Percentiles rank a stretch among this genome's conserved stretches.
These are phyloP conservation scores for Entosphenus tridentatus DNA, from an alignment of 2,113 vertebrate genomes.

Conservation along the genomic window DNA sequence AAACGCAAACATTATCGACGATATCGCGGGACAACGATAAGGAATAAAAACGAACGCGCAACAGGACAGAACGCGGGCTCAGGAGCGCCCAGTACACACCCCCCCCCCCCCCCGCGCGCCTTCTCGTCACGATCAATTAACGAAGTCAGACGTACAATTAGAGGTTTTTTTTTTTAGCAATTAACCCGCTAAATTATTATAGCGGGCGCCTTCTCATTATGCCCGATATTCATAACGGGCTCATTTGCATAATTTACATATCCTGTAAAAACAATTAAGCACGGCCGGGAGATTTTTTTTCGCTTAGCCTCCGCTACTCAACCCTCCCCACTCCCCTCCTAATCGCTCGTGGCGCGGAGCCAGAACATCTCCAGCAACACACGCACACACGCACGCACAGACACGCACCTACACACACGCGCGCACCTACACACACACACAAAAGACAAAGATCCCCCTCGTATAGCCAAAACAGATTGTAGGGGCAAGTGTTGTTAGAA, in stretches of 20 bases:
- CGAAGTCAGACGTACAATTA: constrained; percentile 2
- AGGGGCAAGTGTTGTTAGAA: not conserved
- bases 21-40: too few species aligned
- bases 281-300: not conserved
- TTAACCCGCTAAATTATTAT: constrained; percentile 6
- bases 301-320: too few species aligned
- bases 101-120: not conserved
- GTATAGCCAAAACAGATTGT: not conserved
- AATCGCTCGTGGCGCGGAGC: constrained; percentile 6
- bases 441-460: not conserved
- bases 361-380: not conserved
- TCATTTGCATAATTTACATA: constrained; percentile 7
- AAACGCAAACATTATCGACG: too few species aligned
- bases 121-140: constrained; percentile 3
- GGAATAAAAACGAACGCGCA: too few species aligned
- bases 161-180: constrained; percentile 4
- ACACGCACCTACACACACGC: not conserved
- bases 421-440: not conserved
- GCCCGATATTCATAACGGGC: constrained; percentile 6
- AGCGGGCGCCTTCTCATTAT: constrained; percentile 6
- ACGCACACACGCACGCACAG: not conserved
- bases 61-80: too few species aligned
- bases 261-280: constrained; percentile 7
- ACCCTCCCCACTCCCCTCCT: not conserved
- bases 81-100: not conserved